Evolutionary conservation across 1,140 invertebrate species (phyloP).

Genomic region (Zaprionus capensis): DNA sequence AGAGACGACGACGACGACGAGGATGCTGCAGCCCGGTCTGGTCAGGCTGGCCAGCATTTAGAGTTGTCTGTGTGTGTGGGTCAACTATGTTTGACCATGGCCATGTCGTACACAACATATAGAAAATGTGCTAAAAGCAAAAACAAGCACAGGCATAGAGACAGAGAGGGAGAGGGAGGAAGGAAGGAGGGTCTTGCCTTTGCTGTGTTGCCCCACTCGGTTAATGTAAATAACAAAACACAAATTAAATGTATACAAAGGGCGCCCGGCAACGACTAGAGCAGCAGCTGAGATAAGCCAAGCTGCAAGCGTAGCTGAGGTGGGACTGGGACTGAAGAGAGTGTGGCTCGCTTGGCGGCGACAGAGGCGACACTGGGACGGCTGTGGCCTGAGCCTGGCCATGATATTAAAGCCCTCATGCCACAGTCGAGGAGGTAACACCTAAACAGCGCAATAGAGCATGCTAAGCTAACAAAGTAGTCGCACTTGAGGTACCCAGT

Average conservation of each 20-base stretch:
- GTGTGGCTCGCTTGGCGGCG: conserved; percentile 42
- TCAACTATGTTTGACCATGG: conserved; percentile 55
- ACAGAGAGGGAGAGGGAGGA: background rate
- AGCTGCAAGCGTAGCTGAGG: conserved; percentile 29
- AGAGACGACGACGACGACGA: conserved; percentile 1
- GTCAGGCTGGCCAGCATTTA: conserved; percentile 55
- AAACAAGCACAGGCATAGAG: conserved; percentile 23
- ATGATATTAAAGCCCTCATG: conserved; percentile 72
- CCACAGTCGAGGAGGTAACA: conserved; percentile 57
- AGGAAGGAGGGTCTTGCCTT: background rate
- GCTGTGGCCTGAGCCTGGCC: conserved; percentile 60
- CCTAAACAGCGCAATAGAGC: conserved; percentile 56
- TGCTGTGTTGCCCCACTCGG: conserved; percentile 62
- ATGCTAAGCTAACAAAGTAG: conserved; percentile 26
- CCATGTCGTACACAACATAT: conserved; percentile 52
- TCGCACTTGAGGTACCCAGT: background rate
- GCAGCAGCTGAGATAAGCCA: conserved; percentile 75
- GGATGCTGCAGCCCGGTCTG: conserved; percentile 7
- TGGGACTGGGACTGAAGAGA: conserved; percentile 9
- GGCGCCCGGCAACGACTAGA: conserved; percentile 44
- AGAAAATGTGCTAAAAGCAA: conserved; percentile 67
- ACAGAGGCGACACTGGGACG: conserved; percentile 68
- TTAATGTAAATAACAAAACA: conserved; percentile 83
- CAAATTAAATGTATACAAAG: conserved; percentile 83
- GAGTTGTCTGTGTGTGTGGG: conserved; percentile 38